Evolutionary conservation across 2,113 vertebrate species (phyloP).

Genomic region (Pseudorhombus dupliciocellatus): DNA sequence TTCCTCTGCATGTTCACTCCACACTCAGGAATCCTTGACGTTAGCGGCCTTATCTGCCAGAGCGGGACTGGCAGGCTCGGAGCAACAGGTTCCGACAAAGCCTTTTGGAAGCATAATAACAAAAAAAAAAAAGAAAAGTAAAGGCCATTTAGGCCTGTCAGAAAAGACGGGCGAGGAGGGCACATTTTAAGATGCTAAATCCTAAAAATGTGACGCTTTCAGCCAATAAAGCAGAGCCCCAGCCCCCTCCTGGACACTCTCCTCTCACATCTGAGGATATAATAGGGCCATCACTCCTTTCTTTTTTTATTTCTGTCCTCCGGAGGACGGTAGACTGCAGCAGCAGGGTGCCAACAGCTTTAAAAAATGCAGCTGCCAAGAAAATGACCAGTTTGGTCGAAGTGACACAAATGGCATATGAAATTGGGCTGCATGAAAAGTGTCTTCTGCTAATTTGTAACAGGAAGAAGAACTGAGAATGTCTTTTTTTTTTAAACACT

Average conservation of each 20-base stretch:
- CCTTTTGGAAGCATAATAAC: conserved; percentile 4
- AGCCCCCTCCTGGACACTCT: conserved; percentile 46
- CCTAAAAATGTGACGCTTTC: conserved; percentile 35
- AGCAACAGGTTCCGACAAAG: conserved; percentile 4
- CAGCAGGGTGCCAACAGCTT: conserved; percentile 64
- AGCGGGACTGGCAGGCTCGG: neutral
- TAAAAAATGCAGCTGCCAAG: conserved; percentile 61
- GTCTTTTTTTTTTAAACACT: conserved; percentile 41
- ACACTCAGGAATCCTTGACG: neutral
- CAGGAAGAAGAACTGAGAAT: conserved; percentile 45
- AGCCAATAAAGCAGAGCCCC: conserved; percentile 29
- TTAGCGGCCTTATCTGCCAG: neutral
- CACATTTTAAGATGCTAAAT: conserved; percentile 35
- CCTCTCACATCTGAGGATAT: conserved; percentile 37
- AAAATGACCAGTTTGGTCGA: conserved; percentile 63
- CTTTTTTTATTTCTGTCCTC: conserved; percentile 12
- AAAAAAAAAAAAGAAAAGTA: conserved; percentile 11
- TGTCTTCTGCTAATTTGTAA: conserved; percentile 55
- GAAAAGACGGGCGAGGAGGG: neutral
- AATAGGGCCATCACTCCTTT: conserved; percentile 57
- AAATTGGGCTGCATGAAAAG: conserved; percentile 61
- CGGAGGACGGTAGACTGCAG: conserved; percentile 42
- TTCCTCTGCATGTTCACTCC: conserved; percentile 1
- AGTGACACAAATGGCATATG: conserved; percentile 69
- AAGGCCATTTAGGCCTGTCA: conserved; percentile 24